Evolutionary conservation across 2,888 invertebrate species (phyloP).

Genomic region (Acleris holmiana): DNA sequence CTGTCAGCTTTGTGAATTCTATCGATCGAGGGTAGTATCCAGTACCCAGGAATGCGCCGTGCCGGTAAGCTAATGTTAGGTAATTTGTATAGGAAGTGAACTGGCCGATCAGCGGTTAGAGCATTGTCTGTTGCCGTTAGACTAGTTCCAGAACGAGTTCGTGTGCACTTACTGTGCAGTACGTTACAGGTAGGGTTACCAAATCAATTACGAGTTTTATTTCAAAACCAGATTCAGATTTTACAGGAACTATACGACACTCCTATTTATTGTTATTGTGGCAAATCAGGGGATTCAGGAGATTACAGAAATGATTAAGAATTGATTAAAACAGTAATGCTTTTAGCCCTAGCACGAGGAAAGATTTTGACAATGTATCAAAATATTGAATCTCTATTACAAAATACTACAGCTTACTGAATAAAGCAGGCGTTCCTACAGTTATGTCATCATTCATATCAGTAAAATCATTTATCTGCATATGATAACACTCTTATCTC

Average conservation of each 20-base stretch:
- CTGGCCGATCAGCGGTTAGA: constrained; percentile 46
- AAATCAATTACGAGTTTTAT: constrained; percentile 28
- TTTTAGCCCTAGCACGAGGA: no score
- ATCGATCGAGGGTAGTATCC: constrained; percentile 7
- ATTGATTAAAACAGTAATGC: no score
- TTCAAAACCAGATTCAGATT: background rate
- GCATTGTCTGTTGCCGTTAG: constrained; percentile 54
- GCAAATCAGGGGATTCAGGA: background rate
- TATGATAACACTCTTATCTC: constrained; percentile 25
- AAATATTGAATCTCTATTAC: background rate
- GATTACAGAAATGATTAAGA: no score
- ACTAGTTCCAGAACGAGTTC: constrained; percentile 53
- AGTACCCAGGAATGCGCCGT: constrained; percentile 9
- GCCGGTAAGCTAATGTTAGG: constrained; percentile 37
- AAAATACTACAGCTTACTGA: no score
- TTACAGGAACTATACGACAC: no score
- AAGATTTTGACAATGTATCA: no score
- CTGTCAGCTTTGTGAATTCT: constrained; percentile 31
- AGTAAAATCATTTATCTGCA: constrained; percentile 8
- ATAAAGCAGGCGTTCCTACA: background rate
- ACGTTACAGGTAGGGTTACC: constrained; percentile 33
- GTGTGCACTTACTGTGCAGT: constrained; percentile 43
- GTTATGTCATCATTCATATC: background rate
- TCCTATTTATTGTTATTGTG: background rate
- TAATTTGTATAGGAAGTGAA: constrained; percentile 43